A percentile compares a stretch with the other conserved stretches of the same genome.
Conservation (phyloP, 2,888 invertebrate genomes). For the Hybos culiciformis region DNA sequence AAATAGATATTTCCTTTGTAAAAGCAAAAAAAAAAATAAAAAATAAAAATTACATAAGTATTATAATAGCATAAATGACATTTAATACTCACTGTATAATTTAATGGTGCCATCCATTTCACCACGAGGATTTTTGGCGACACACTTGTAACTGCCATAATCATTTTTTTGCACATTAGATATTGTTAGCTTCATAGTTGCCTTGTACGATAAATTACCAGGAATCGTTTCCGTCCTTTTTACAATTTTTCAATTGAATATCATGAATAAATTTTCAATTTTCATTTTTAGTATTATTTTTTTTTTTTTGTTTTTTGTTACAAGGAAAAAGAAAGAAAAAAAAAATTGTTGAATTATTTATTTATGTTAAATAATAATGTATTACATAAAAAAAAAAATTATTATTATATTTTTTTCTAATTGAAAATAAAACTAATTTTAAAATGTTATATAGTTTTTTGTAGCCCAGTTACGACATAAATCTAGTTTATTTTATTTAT, state of each 20-base stretch:
- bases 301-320: background rate
- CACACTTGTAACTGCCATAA: conserved; percentile 78
- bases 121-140: conserved; percentile 77
- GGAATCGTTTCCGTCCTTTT: conserved; percentile 51
- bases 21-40: conserved; percentile 3
- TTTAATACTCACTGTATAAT: conserved; percentile 73
- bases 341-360: too few relatives aligned
- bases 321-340: background rate
- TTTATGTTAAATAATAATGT: too few relatives aligned
- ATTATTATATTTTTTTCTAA: too few relatives aligned
- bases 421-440: too few relatives aligned
- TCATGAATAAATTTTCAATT: background rate
- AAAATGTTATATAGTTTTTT: too few relatives aligned
- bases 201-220: conserved; percentile 64
- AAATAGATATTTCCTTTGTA: background rate
- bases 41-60: background rate
- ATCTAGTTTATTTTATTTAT: too few relatives aligned
- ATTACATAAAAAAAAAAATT: too few relatives aligned
- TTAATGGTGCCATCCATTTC: conserved; percentile 82
- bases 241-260: conserved; percentile 5
- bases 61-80: conserved; percentile 2
- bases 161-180: conserved; percentile 63
- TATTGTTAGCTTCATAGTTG: conserved; percentile 76
- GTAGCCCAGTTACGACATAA: too few relatives aligned
- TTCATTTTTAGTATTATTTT: background rate